Conservation (phyloP, 2,888 invertebrate genomes). For the Carpatolechia fugitivella region DNA sequence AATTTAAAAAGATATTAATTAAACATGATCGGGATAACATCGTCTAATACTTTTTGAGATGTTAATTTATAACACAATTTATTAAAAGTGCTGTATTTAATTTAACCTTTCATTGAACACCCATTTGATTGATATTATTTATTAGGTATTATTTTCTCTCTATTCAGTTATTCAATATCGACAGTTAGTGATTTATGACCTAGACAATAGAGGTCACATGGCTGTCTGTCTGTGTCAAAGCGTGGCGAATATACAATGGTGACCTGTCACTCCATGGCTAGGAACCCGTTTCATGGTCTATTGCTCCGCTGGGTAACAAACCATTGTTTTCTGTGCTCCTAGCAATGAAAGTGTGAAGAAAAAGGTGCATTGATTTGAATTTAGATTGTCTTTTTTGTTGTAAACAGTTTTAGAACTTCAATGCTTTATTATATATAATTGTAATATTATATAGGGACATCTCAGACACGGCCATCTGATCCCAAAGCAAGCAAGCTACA, state of each 20-base stretch:
- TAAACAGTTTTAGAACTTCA: not conserved
- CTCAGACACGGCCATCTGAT: too few relatives aligned
- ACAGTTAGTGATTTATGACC: not conserved
- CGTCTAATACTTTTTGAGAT: too few relatives aligned
- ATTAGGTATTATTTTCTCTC: too few relatives aligned
- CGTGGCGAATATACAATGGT: not conserved
- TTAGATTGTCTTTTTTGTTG: not conserved
- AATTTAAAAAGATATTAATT: too few relatives aligned
- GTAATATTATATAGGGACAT: not conserved
- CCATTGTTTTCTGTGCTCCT: not conserved
- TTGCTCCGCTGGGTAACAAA: not conserved
- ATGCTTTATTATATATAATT: not conserved
- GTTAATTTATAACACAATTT: too few relatives aligned
- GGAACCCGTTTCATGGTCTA: slow-evolving; percentile 7
- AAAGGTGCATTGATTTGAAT: not conserved
- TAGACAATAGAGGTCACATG: slow-evolving; percentile 7
- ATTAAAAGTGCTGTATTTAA: too few relatives aligned
- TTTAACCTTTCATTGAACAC: too few relatives aligned
- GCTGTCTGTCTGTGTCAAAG: slow-evolving; percentile 9
- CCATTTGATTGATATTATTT: too few relatives aligned
- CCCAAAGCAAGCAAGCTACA: too few relatives aligned
- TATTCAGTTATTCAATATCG: too few relatives aligned
- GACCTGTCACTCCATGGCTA: not conserved
- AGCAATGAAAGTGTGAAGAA: slow-evolving; percentile 8
- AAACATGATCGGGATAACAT: too few relatives aligned